Conservation (phyloP, 2,797 vertebrate genomes). For the Epinephelus coioides region DNA sequence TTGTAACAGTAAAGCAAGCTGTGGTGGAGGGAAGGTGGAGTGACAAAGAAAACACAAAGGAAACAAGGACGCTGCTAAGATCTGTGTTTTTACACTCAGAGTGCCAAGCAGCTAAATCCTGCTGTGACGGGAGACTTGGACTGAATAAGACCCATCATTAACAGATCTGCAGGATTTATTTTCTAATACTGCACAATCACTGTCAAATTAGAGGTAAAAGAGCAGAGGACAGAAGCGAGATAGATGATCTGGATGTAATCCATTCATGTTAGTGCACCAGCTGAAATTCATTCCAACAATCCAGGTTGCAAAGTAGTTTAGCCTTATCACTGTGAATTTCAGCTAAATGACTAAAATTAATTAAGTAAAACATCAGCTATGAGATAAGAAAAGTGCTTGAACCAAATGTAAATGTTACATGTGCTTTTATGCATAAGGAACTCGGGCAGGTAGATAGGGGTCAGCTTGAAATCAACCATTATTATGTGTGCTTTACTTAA, state of each 20-base stretch:
- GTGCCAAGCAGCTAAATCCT: neutral
- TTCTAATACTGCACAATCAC: neutral
- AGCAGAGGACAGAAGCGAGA: too few relatives aligned
- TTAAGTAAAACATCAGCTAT: neutral
- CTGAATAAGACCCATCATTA: too few relatives aligned
- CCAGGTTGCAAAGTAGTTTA: too few relatives aligned
- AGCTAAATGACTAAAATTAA: neutral
- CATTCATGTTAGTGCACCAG: neutral
- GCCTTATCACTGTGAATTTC: neutral
- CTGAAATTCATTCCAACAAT: neutral
- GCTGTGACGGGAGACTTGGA: too few relatives aligned
- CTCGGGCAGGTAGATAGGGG: too few relatives aligned
- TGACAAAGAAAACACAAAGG: slow-evolving; percentile 25
- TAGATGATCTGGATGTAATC: too few relatives aligned
- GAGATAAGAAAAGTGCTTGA: too few relatives aligned
- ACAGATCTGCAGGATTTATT: neutral
- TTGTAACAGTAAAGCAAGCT: slow-evolving; percentile 35
- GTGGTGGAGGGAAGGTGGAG: neutral
- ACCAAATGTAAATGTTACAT: neutral
- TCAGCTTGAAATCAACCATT: neutral
- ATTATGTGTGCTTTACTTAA: neutral
- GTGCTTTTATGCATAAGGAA: neutral
- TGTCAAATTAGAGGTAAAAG: neutral
- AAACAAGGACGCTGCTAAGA: neutral
- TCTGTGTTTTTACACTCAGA: neutral